Percentiles rank a stretch among this genome's conserved stretches.
phyloP scores from a whole-genome alignment of 2,888 invertebrate genomes.

The Ecdyonurus torrentis region DNA sequence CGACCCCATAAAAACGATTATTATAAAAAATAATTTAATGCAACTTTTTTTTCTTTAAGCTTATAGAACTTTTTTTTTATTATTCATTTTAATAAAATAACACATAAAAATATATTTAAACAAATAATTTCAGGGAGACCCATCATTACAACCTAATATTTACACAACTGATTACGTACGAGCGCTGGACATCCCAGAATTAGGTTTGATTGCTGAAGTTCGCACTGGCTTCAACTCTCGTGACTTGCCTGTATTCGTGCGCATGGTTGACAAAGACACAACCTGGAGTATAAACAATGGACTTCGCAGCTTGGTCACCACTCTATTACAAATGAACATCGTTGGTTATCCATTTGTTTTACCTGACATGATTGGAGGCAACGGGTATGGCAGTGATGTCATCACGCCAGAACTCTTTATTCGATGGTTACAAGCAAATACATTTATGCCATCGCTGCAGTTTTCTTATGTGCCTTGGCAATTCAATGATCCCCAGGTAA shows the following conservation, averaged over 20 bases:
- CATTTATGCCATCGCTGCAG: conserved; percentile 63
- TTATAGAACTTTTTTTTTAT: not conserved
- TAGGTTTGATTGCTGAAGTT: conserved; percentile 49
- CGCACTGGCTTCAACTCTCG: conserved; percentile 55
- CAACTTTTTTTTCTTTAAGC: not conserved
- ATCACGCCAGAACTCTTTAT: conserved; percentile 49
- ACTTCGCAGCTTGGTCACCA: not conserved
- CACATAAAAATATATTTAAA: not conserved
- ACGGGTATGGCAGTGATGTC: conserved; percentile 37
- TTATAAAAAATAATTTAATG: too few species aligned
- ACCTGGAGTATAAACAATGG: conserved; percentile 27
- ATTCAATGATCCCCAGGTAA: conserved; percentile 36
- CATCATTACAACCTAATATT: not conserved
- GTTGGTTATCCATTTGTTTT: conserved; percentile 54
- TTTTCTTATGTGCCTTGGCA: conserved; percentile 70
- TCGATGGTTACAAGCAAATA: conserved; percentile 61
- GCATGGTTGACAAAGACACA: conserved; percentile 66
- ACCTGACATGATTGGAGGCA: conserved; percentile 66
- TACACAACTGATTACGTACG: conserved; percentile 14
- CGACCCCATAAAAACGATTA: too few species aligned
- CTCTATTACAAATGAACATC: conserved; percentile 27
- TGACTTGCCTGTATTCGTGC: conserved; percentile 47
- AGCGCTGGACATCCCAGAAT: conserved; percentile 27
- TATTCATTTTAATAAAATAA: too few species aligned
- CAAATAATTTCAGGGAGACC: not conserved